Base-by-base conservation (phyloP, 2,888 invertebrate genomes). In the Seira ritae region DNA sequence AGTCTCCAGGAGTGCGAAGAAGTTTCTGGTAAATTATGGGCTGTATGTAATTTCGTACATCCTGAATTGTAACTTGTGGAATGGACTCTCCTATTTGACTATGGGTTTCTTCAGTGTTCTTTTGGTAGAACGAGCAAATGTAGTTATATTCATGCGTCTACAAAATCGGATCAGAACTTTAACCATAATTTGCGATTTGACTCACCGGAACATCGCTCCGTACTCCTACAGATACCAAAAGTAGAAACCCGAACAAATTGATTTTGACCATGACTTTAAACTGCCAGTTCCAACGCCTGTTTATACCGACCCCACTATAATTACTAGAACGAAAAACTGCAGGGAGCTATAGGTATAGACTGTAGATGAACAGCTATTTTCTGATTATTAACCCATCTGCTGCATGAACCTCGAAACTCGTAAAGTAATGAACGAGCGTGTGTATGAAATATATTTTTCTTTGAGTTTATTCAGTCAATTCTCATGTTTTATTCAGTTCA, bases 401-500 rank as follows among this genome's bases (percentile, higher is more conserved):
- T 23, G 62, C n/a, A n/a, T n/a, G n/a, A n/a, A n/a, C n/a, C n/a
- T n/a, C n/a, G n/a, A n/a, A n/a, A n/a, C n/a, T n/a, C n/a, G n/a
- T n/a, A 37, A 67, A 20, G n/a, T 19, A 55, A 20, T 55, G 23
- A 55, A 10, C 22, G 17, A 31, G 23, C 4, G 19, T 37, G n/a
- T n/a, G n/a, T n/a, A n/a, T 31, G 37, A 46, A 20, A 55, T 12
- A 55, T 8, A 55, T 3, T 6, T 46, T 46, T 50, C 46, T 55
- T 55, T 55, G 6, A 42, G 31, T 20, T 62, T n/a, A n/a, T n/a
- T 42, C 15, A n/a, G 37, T 66, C 67, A 50, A 68, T 50, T 69
- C 67, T 69, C 70, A 81, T 81, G 62, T 75, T 81, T 81, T 81
- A 81, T 80, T 80, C 80, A 80, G 37, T 37, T 67, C 72, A 72